These are phyloP conservation scores for Melanotaenia duboulayi DNA, from an alignment of 2,113 vertebrate species.

Conservation along the genomic window DNA sequence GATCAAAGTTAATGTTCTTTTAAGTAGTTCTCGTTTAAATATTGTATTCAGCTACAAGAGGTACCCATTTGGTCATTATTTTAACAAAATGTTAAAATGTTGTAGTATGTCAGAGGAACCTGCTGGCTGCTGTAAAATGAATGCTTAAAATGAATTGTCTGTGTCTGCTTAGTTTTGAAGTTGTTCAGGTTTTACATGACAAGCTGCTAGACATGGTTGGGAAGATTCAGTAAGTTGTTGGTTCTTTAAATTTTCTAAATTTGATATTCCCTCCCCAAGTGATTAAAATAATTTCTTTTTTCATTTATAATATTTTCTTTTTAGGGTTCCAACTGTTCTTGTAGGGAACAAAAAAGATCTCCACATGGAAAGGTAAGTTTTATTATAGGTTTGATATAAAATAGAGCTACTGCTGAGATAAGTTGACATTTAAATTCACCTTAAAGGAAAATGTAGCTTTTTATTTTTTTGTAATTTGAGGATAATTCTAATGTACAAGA, in stretches of 20 bases:
- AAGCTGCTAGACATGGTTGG: constrained; percentile 88
- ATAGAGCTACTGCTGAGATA: not conserved
- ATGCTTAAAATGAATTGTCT: constrained; percentile 12
- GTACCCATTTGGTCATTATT: not conserved
- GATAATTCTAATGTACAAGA: no score
- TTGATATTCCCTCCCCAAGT: not conserved
- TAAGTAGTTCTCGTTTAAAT: not conserved
- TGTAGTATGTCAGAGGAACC: not conserved
- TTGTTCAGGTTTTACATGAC: constrained; percentile 86
- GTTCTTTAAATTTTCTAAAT: not conserved
- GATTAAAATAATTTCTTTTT: not conserved
- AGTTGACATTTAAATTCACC: not conserved
- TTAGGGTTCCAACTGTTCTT: constrained; percentile 88
- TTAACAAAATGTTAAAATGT: not conserved
- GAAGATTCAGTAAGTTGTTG: constrained; percentile 84
- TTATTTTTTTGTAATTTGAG: not conserved
- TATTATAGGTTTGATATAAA: not conserved
- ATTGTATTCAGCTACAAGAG: not conserved
- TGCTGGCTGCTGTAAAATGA: not conserved
- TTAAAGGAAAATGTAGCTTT: not conserved
- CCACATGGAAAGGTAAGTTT: constrained; percentile 85
- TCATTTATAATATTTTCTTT: constrained; percentile 9
- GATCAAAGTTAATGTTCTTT: no score
- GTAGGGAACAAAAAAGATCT: constrained; percentile 91
- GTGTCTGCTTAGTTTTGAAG: constrained; percentile 86